phyloP scores from a whole-genome alignment of 2,888 invertebrate species.

The Scaptodrosophila latifasciaeformis region DNA sequence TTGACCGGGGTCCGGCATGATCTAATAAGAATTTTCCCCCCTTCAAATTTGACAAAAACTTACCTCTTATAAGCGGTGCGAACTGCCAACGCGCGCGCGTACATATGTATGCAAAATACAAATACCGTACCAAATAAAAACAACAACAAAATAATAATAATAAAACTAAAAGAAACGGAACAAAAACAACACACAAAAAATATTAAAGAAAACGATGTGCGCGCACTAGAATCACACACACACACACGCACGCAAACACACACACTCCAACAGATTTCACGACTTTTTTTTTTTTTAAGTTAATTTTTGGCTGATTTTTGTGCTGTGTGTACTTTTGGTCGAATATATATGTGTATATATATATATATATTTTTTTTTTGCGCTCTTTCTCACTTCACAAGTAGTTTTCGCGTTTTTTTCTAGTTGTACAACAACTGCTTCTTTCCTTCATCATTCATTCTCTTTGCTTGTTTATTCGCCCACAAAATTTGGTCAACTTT shows the following conservation, averaged over 20 bases:
- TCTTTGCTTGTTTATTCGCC: conserved; percentile 46
- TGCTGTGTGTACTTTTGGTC: conserved; percentile 11
- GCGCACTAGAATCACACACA: conserved; percentile 10
- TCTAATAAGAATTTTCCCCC: conserved; percentile 50
- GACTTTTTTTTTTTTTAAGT: conserved; percentile 44
- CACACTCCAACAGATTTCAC: conserved; percentile 41
- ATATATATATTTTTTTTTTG: conserved; percentile 17
- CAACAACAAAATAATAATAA: background rate
- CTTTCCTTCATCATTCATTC: conserved; percentile 37
- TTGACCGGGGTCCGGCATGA: no score
- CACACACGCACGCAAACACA: conserved; percentile 15
- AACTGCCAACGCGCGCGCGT: conserved; percentile 34
- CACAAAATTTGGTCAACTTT: conserved; percentile 44
- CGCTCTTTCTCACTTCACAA: conserved; percentile 33
- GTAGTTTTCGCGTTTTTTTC: conserved; percentile 47
- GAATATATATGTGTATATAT: conserved; percentile 26
- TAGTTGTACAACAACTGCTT: conserved; percentile 45
- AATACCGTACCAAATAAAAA: background rate
- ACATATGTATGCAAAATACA: conserved; percentile 10
- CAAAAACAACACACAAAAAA: background rate
- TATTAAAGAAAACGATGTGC: background rate
- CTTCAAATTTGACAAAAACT: conserved; percentile 44
- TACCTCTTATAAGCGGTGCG: conserved; percentile 62
- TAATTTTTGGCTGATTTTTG: conserved; percentile 24
- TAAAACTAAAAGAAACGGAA: conserved; percentile 24